phyloP scores from a whole-genome alignment of 1,140 invertebrate species.

The Anthonomus grandis region DNA sequence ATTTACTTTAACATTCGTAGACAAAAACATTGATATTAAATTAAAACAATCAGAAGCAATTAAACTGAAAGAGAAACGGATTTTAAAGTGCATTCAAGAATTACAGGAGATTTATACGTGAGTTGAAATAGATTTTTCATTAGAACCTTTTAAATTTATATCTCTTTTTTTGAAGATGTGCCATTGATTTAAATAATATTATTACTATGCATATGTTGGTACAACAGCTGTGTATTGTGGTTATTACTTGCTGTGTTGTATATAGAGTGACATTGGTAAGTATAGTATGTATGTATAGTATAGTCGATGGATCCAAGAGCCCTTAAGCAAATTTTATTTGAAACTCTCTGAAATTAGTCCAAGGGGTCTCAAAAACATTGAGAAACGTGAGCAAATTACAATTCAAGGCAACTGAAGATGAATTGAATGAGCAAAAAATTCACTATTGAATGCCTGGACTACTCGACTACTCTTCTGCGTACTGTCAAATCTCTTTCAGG shows the following conservation, averaged over 20 bases:
- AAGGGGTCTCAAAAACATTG: too few species aligned
- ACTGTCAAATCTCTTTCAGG: too few species aligned
- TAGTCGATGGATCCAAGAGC: too few species aligned
- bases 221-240: neutral
- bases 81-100: slow-evolving; percentile 23
- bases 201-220: neutral
- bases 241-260: slow-evolving; percentile 1
- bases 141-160: neutral
- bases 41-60: neutral
- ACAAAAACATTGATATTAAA: slow-evolving; percentile 8
- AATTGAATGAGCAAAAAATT: too few species aligned
- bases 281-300: too few species aligned
- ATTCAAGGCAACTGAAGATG: too few species aligned
- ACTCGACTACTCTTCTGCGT: too few species aligned
- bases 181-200: neutral
- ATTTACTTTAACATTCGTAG: slow-evolving; percentile 20
- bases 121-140: neutral
- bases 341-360: too few species aligned
- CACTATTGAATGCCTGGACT: too few species aligned
- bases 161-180: neutral
- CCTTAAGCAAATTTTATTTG: too few species aligned
- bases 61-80: slow-evolving; percentile 15
- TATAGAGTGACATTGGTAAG: slow-evolving; percentile 9
- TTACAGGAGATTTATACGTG: slow-evolving; percentile 25
- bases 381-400: too few species aligned